phyloP scores from a whole-genome alignment of 2,113 vertebrate species.

The Noctilio leporinus region DNA sequence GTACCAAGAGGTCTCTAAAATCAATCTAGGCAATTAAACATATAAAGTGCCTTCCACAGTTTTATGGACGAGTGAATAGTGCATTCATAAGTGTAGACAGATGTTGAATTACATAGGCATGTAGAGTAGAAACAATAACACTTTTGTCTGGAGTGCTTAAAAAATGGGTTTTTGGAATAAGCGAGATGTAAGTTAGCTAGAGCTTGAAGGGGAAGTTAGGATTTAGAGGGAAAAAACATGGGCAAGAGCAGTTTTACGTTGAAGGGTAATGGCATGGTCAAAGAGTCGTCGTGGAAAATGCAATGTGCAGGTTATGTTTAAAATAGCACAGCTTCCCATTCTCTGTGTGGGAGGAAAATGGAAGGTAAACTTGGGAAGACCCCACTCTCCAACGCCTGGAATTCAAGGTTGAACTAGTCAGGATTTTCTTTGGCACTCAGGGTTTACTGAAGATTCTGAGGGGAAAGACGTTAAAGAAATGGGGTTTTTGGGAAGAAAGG shows the following conservation, averaged over 20 bases:
- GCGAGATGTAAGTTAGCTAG: background rate
- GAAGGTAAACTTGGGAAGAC: background rate
- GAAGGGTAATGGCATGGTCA: constrained; percentile 31
- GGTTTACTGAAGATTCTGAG: background rate
- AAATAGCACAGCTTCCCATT: background rate
- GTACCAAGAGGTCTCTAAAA: background rate
- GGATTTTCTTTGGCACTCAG: background rate
- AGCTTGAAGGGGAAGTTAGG: constrained; percentile 8
- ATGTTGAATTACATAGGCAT: constrained; percentile 21
- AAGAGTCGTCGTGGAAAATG: background rate
- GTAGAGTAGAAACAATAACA: constrained; percentile 30
- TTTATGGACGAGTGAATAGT: constrained; percentile 22
- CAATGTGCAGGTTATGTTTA: background rate
- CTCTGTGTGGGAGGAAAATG: background rate
- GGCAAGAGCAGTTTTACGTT: background rate
- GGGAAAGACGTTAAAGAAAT: background rate
- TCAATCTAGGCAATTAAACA: constrained; percentile 25
- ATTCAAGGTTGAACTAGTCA: background rate
- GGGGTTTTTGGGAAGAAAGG: background rate
- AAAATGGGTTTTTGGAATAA: constrained; percentile 32
- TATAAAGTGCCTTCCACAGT: background rate
- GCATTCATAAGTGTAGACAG: constrained; percentile 15
- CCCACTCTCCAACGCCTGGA: background rate
- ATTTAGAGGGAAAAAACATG: background rate
- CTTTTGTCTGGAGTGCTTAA: constrained; percentile 35